Evolutionary conservation across 2,113 vertebrate species (phyloP).

Genomic region (Phocoena sinus): DNA sequence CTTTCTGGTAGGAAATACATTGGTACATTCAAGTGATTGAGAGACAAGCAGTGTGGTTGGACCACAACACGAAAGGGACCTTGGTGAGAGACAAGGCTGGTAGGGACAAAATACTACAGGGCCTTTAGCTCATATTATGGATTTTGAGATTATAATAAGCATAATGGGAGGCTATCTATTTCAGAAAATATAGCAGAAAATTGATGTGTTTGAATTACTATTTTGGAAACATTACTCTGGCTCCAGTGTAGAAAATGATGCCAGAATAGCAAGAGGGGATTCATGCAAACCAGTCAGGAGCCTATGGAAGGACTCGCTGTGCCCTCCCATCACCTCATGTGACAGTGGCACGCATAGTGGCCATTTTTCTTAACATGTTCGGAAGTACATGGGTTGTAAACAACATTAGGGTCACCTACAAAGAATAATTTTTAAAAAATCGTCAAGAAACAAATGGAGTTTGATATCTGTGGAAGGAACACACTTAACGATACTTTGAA

Average conservation of each 20-base stretch:
- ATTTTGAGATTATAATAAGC: background rate
- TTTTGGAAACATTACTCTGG: background rate
- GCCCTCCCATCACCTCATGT: fast-evolving
- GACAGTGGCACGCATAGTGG: background rate
- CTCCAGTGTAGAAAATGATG: background rate
- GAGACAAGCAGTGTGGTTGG: background rate
- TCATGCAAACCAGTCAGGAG: background rate
- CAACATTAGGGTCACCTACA: background rate
- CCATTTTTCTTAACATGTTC: background rate
- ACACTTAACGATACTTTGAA: background rate
- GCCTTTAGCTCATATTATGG: background rate
- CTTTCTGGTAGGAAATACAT: background rate
- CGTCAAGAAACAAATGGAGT: background rate
- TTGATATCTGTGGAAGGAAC: background rate
- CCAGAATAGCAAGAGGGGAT: background rate
- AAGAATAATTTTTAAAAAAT: background rate
- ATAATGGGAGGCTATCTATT: background rate
- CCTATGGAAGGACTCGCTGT: background rate
- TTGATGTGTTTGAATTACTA: background rate
- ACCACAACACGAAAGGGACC: background rate
- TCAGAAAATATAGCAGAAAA: background rate
- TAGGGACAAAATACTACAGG: background rate
- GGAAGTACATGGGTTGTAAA: background rate
- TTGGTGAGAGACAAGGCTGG: background rate
- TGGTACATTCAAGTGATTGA: background rate